These are phyloP conservation scores for Dicycla oo DNA, from an alignment of 2,888 invertebrate species.

Conservation along the genomic window DNA sequence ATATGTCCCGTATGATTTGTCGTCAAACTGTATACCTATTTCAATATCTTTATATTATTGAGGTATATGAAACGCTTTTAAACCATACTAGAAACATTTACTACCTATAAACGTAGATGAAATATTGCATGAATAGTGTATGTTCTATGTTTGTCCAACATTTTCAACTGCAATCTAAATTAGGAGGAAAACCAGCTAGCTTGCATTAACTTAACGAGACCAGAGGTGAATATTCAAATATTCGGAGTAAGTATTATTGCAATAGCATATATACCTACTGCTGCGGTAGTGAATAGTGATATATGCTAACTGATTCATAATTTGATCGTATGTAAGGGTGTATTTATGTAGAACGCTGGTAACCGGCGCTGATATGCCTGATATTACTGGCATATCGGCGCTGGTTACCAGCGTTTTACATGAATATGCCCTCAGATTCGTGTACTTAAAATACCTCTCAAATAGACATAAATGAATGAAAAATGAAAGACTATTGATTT, in stretches of 20 bases:
- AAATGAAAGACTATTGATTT: background rate
- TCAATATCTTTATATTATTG: background rate
- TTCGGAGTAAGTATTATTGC: slow-evolving; percentile 14
- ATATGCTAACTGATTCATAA: slow-evolving; percentile 44
- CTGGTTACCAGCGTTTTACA: too few relatives aligned
- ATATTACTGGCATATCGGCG: too few relatives aligned
- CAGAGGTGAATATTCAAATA: slow-evolving; percentile 39
- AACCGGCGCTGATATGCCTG: too few relatives aligned
- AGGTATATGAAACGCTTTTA: background rate
- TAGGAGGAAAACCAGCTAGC: background rate
- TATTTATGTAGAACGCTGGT: too few relatives aligned
- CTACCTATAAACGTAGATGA: background rate
- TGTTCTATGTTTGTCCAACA: slow-evolving; percentile 19
- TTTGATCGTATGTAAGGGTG: slow-evolving; percentile 17
- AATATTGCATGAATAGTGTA: background rate
- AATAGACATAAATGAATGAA: background rate
- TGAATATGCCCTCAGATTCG: too few relatives aligned
- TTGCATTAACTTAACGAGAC: slow-evolving; percentile 23
- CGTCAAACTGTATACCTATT: background rate
- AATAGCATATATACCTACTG: background rate
- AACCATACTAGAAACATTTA: background rate
- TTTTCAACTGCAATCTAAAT: slow-evolving; percentile 28
- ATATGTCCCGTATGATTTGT: too few relatives aligned
- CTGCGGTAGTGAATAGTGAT: slow-evolving; percentile 12
- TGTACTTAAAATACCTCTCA: slow-evolving; percentile 4